phyloP scores from a whole-genome alignment of 2,797 vertebrate genomes.

The Synaphobranchus kaupii region DNA sequence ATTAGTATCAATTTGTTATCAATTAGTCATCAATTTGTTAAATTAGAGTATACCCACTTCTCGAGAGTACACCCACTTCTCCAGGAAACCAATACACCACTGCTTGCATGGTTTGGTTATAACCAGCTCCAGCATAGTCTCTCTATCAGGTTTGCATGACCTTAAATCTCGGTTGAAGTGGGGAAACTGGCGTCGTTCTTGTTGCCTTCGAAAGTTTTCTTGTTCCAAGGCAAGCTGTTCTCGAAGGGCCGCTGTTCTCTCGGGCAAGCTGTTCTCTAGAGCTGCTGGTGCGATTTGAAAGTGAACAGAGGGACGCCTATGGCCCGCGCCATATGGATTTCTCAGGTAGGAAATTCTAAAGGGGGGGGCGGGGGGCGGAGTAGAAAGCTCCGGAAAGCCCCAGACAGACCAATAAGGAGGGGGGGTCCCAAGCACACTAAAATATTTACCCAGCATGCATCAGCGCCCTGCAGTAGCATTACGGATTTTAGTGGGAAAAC shows the following conservation, averaged over 20 bases:
- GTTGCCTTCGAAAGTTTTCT: not conserved
- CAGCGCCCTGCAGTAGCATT: not conserved
- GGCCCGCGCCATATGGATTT: not conserved
- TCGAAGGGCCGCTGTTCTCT: no score
- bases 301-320: not conserved
- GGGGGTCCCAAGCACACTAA: conserved; percentile 2
- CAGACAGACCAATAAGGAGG: not conserved
- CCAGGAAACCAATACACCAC: no score
- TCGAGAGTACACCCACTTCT: no score
- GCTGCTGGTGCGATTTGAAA: not conserved
- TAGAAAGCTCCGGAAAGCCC: not conserved
- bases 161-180: not conserved
- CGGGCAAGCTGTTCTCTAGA: not conserved
- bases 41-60: no score
- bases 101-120: not conserved
- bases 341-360: conserved; percentile 7
- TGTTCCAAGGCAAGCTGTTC: not conserved
- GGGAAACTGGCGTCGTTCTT: not conserved
- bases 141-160: not conserved
- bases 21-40: no score
- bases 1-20: no score
- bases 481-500: not conserved
- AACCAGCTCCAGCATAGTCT: not conserved
- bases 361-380: not conserved
- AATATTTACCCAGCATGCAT: conserved; percentile 20